Evolutionary conservation across 2,888 invertebrate genomes (phyloP).

Genomic region (Erynnis tages): DNA sequence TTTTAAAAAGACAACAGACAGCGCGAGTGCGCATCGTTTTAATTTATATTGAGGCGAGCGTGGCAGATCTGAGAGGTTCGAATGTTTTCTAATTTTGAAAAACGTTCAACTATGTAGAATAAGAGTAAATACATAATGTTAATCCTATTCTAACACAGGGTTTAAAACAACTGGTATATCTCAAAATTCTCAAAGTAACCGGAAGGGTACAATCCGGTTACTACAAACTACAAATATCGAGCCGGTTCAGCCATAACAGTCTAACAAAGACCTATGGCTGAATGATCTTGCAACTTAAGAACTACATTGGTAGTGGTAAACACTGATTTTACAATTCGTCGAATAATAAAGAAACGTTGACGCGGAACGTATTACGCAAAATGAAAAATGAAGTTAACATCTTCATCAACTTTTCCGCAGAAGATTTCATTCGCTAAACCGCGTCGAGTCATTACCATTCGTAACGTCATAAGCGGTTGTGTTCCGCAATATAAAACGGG

Average conservation of each 20-base stretch:
- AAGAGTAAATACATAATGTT: background rate
- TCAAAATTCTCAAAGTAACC: no score
- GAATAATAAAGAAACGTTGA: no score
- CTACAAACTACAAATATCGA: no score
- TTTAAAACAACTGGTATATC: no score
- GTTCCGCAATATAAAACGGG: slow-evolving; percentile 53
- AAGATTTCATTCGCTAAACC: slow-evolving; percentile 21
- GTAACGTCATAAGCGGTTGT: slow-evolving; percentile 56
- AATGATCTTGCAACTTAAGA: no score
- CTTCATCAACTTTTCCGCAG: slow-evolving; percentile 12
- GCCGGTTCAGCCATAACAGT: no score
- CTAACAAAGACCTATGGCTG: no score
- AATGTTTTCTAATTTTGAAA: slow-evolving; percentile 8
- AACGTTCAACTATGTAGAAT: background rate
- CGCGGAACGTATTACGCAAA: background rate
- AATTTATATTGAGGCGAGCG: slow-evolving; percentile 65
- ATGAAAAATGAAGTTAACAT: slow-evolving; percentile 13
- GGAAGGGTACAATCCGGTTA: no score
- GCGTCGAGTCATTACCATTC: slow-evolving; percentile 46
- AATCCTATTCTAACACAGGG: no score
- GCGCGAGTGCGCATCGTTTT: slow-evolving; percentile 64
- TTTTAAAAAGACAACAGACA: slow-evolving; percentile 67
- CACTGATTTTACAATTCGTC: no score
- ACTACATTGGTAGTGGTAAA: no score
- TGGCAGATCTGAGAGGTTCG: slow-evolving; percentile 23